Base-by-base conservation (phyloP, 2,888 invertebrate species). In the Idaea biselata region DNA sequence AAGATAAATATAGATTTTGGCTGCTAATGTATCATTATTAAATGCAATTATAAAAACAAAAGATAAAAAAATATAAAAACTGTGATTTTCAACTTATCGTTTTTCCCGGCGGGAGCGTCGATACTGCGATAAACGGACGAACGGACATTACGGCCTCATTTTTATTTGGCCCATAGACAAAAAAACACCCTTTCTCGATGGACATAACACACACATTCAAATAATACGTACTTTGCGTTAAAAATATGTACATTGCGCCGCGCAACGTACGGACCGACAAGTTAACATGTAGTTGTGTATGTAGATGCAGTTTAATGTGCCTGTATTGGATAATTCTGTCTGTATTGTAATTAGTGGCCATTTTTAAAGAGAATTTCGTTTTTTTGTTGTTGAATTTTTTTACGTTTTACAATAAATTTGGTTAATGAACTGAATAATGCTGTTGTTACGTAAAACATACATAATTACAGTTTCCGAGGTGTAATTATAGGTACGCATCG, bases 101-200 rank as follows among this genome's bases (percentile, higher is more conserved):
- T 25, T 56, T 66, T 63, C 44, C 60, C 60, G 16, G 16, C 57
- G 33, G 16, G n/a, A 58, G n/a, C 58, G 6, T 58, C 54, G 14
- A 59, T 68, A 44, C 73, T 73, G 74, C 88, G 89, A 90, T 91
- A 89, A 90, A 87, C 88, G 88, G 78, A 79, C 82, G 82, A 25
- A 86, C 86, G 91, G 89, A 90, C 89, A 91, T 91, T 89, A 91
- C 88, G 88, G 79, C 84, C 91, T 91, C 91, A 91, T 91, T 91
- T 91, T 91, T 91, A 91, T 91, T 91, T 89, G 89, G 89, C 88
- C 91, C 89, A 91, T 91, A 91, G 91, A 89, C 89, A 88, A 91
- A 90, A 91, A 90, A 90, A 87, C 87, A 86, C 86, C 88, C 88
- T 87, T 90, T 91, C 87, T 89, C 86, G 83, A 81, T 83, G 85